These are phyloP conservation scores for Drosophila aff. DNA, from an alignment of 1,140 invertebrate genomes.

Conservation along the genomic window DNA sequence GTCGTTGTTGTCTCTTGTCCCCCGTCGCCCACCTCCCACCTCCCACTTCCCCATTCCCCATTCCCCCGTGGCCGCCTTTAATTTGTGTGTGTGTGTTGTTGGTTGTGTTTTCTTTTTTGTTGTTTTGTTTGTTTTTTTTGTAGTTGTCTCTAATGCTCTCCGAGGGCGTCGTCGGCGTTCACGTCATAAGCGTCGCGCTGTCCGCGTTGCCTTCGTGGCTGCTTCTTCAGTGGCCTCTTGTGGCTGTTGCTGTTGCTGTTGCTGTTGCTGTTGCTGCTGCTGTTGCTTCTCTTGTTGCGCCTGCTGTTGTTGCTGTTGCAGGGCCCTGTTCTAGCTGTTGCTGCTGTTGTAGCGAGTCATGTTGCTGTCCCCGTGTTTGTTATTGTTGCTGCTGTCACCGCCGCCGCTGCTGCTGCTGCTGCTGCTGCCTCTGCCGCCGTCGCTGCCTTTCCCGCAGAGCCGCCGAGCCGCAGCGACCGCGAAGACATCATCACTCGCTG, in stretches of 20 bases:
- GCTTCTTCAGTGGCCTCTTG: constrained; percentile 18
- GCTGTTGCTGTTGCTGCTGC: neutral
- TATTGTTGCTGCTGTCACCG: neutral
- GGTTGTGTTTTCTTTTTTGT: constrained; percentile 6
- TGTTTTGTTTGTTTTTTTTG: constrained; percentile 26
- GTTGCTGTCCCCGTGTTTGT: constrained; percentile 3
- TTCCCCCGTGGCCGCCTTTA: constrained; percentile 49
- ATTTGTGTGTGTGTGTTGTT: constrained; percentile 59
- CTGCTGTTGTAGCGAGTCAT: constrained; percentile 2
- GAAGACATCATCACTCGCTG: constrained; percentile 65
- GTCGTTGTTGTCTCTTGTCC: constrained; percentile 35
- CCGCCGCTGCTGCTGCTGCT: neutral
- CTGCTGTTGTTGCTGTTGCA: neutral
- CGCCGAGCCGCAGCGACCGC: constrained; percentile 22
- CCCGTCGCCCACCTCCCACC: neutral
- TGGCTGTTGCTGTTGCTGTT: constrained; percentile 13
- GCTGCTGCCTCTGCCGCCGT: constrained; percentile 24
- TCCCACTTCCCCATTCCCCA: neutral
- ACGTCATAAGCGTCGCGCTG: constrained; percentile 49
- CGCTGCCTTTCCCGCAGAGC: constrained; percentile 42
- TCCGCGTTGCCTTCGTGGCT: constrained; percentile 18
- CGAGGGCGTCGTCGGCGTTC: constrained; percentile 67
- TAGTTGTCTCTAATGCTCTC: constrained; percentile 76
- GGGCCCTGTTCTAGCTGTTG: constrained; percentile 6
- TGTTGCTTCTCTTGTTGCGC: constrained; percentile 4